Conservation (phyloP, 2,888 invertebrate genomes). For the Lamproptera curius region DNA sequence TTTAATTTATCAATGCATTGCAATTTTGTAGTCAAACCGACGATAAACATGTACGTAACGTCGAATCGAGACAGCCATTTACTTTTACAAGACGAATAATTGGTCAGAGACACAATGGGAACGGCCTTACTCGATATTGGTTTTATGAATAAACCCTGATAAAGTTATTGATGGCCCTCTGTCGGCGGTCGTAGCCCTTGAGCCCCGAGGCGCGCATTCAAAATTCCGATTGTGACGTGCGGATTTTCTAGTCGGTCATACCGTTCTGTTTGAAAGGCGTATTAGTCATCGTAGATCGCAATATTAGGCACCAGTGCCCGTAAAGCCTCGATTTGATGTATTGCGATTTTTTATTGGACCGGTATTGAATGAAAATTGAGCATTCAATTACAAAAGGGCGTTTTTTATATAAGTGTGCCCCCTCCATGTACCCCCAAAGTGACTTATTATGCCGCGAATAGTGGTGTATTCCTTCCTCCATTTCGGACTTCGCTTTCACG, state of each 20-base stretch:
- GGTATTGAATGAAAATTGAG: too few species aligned
- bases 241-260: constrained; percentile 11
- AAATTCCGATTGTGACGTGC: constrained; percentile 15
- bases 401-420: too few species aligned
- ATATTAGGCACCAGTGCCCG: too few species aligned
- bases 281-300: too few species aligned
- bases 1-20: too few species aligned
- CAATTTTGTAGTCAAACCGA: neutral
- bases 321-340: too few species aligned
- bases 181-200: constrained; percentile 12
- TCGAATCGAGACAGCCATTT: neutral
- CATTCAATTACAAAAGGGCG: too few species aligned
- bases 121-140: constrained; percentile 2
- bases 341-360: too few species aligned
- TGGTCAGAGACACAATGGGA: neutral
- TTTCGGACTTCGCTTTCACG: too few species aligned
- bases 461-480: too few species aligned
- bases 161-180: constrained; percentile 19
- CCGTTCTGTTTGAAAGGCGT: constrained; percentile 12
- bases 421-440: too few species aligned
- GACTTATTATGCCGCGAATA: too few species aligned
- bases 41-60: neutral
- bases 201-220: constrained; percentile 8
- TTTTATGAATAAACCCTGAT: constrained; percentile 15
- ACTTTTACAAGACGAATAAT: neutral